Evolutionary conservation across 2,797 vertebrate species (phyloP).

Genomic region (Catamblyrhynchus diadema): DNA sequence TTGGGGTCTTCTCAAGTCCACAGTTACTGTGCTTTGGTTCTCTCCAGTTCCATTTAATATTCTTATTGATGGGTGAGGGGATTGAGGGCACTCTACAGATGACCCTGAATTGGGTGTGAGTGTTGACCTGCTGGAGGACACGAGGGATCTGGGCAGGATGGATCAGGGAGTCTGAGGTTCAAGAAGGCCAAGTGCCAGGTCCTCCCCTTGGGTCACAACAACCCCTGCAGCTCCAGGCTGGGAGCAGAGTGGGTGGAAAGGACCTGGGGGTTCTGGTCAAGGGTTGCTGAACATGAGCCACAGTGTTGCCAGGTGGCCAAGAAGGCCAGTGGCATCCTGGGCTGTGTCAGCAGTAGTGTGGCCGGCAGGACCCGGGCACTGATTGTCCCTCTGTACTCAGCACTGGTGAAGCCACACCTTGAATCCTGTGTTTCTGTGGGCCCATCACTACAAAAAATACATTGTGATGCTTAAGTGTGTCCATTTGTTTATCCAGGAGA

Average conservation of each 20-base stretch:
- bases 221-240: not conserved
- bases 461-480: not conserved
- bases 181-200: accelerated
- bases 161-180: not conserved
- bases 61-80: not conserved
- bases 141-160: not conserved
- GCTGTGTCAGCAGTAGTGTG: not conserved
- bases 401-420: not conserved
- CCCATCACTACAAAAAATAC: not conserved
- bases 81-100: not conserved
- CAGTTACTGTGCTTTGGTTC: not conserved
- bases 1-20: not conserved
- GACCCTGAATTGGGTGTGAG: not conserved
- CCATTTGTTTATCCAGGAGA: not conserved
- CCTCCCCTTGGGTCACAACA: not conserved
- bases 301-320: not conserved
- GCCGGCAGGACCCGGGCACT: not conserved
- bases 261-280: accelerated
- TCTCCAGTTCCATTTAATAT: not conserved
- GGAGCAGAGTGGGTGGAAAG: not conserved
- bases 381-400: not conserved
- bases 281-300: not conserved
- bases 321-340: not conserved
- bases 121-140: not conserved
- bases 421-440: not conserved